phyloP scores from a whole-genome alignment of 2,113 vertebrate species.

The Antechinus flavipes region DNA sequence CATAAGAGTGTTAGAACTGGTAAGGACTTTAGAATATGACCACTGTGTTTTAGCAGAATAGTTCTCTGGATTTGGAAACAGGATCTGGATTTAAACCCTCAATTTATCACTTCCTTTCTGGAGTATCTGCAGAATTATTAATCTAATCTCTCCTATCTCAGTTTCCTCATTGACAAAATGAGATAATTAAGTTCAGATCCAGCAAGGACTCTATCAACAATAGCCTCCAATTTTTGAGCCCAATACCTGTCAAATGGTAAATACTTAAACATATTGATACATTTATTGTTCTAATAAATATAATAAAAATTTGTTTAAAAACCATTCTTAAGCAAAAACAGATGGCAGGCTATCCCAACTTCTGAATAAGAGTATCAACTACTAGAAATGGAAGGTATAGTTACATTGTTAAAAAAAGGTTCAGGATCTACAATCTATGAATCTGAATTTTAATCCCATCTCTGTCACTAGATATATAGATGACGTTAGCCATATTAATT shows the following conservation, averaged over 20 bases:
- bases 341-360: neutral
- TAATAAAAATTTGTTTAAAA: neutral
- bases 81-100: neutral
- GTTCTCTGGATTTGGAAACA: neutral
- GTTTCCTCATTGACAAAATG: neutral
- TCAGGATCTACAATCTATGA: too few relatives aligned
- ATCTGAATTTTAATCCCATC: too few relatives aligned
- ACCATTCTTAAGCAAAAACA: neutral
- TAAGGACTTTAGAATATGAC: neutral
- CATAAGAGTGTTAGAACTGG: neutral
- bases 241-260: neutral
- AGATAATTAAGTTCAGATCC: neutral
- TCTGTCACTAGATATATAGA: too few relatives aligned
- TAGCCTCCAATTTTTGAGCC: neutral
- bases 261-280: neutral
- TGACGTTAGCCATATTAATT: too few relatives aligned
- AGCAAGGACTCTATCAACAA: neutral
- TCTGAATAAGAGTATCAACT: neutral
- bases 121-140: neutral
- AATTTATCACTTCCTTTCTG: neutral
- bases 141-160: neutral
- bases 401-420: neutral
- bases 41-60: neutral
- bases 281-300: neutral
- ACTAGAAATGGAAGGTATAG: neutral